phyloP scores from a whole-genome alignment of 2,888 invertebrate genomes.

The Ennomos fuscantarius region DNA sequence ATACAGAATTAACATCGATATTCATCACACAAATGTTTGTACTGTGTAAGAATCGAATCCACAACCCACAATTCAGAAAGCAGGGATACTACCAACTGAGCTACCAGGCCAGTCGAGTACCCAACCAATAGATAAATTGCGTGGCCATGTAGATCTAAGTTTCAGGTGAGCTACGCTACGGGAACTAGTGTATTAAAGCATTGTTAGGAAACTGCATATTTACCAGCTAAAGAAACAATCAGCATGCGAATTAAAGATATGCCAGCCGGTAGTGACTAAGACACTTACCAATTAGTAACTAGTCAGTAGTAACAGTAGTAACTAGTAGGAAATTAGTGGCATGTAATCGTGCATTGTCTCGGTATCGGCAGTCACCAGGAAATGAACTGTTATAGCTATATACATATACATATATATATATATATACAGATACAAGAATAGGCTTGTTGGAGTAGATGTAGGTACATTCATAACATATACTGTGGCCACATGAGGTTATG shows the following conservation, averaged over 20 bases:
- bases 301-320: background rate
- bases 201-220: conserved; percentile 4
- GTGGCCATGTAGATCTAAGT: too few species aligned
- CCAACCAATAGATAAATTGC: too few species aligned
- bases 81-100: too few species aligned
- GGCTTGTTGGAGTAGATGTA: background rate
- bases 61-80: too few species aligned
- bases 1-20: too few species aligned
- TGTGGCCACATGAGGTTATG: too few species aligned
- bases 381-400: conserved; percentile 21
- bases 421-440: background rate
- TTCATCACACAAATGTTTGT: too few species aligned
- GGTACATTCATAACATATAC: too few species aligned
- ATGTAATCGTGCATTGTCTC: conserved; percentile 25
- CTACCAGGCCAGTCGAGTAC: too few species aligned
- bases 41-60: too few species aligned
- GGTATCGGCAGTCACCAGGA: conserved; percentile 10
- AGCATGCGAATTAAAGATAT: conserved; percentile 5
- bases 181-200: background rate
- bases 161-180: too few species aligned
- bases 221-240: conserved; percentile 2
- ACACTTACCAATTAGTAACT: background rate
- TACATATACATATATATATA: conserved; percentile 12
- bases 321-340: conserved; percentile 15
- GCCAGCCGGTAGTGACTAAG: conserved; percentile 8